Evolutionary conservation across 2,888 invertebrate species (phyloP).

Genomic region (Rhagonycha fulva): DNA sequence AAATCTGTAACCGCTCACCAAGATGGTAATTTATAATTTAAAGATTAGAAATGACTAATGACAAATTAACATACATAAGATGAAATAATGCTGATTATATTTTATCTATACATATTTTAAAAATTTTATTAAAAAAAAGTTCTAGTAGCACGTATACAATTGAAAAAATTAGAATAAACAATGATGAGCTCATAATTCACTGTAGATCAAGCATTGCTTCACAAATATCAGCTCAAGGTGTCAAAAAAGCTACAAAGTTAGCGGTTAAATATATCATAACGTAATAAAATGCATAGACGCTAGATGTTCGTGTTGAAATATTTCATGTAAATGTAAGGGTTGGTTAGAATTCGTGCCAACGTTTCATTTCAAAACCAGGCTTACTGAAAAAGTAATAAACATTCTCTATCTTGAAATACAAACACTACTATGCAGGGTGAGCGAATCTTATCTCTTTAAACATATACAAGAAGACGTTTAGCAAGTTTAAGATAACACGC

Average conservation of each 20-base stretch:
- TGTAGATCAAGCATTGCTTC: conserved; percentile 16
- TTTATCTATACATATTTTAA: background rate
- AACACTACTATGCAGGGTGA: conserved; percentile 30
- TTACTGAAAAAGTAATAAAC: conserved; percentile 33
- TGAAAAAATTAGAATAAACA: conserved; percentile 7
- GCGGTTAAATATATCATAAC: conserved; percentile 25
- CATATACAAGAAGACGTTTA: conserved; percentile 38
- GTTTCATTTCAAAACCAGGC: conserved; percentile 23
- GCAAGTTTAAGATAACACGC: conserved; percentile 32
- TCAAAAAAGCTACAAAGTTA: conserved; percentile 18
- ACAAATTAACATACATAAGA: background rate
- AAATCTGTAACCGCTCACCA: no score
- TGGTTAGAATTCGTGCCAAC: conserved; percentile 21
- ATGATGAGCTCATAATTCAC: conserved; percentile 25
- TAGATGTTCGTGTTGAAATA: conserved; percentile 19
- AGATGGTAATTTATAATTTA: background rate
- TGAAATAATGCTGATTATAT: background rate
- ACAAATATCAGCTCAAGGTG: conserved; percentile 17
- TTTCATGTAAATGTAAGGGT: conserved; percentile 15
- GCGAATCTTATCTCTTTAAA: conserved; percentile 39
- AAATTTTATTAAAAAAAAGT: background rate
- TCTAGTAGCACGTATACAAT: background rate
- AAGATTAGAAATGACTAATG: background rate
- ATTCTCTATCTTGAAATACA: conserved; percentile 27
- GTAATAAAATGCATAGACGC: conserved; percentile 23